phyloP scores from a whole-genome alignment of 2,888 invertebrate genomes.

The Pharmacophagus antenor region DNA sequence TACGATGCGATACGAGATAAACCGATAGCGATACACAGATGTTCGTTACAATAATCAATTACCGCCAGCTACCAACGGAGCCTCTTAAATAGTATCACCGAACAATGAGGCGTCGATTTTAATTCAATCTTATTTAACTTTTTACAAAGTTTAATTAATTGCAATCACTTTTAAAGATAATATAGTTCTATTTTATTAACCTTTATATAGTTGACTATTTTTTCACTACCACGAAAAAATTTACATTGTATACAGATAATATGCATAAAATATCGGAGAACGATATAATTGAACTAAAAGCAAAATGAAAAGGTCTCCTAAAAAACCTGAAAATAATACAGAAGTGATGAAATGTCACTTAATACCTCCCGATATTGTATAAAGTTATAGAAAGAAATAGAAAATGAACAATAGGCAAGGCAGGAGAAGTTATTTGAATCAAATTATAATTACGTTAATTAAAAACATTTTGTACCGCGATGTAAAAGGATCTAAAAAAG shows the following conservation, averaged over 20 bases:
- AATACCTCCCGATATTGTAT: neutral
- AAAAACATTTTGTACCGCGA: no score
- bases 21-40: conserved; percentile 64
- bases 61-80: conserved; percentile 14
- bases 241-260: no score
- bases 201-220: neutral
- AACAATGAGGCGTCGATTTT: conserved; percentile 21
- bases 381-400: no score
- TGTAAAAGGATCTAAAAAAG: no score
- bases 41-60: conserved; percentile 63
- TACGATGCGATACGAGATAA: conserved; percentile 65
- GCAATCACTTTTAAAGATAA: neutral
- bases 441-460: no score
- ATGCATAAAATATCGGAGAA: no score
- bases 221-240: no score
- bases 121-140: conserved; percentile 1
- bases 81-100: conserved; percentile 13
- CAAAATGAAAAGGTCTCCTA: no score
- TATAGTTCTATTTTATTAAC: no score
- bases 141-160: conserved; percentile 12
- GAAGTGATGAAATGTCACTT: neutral
- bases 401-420: no score
- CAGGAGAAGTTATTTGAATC: no score
- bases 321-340: neutral
- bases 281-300: no score